phyloP scores from a whole-genome alignment of 2,888 invertebrate genomes.

The Salticus scenicus region DNA sequence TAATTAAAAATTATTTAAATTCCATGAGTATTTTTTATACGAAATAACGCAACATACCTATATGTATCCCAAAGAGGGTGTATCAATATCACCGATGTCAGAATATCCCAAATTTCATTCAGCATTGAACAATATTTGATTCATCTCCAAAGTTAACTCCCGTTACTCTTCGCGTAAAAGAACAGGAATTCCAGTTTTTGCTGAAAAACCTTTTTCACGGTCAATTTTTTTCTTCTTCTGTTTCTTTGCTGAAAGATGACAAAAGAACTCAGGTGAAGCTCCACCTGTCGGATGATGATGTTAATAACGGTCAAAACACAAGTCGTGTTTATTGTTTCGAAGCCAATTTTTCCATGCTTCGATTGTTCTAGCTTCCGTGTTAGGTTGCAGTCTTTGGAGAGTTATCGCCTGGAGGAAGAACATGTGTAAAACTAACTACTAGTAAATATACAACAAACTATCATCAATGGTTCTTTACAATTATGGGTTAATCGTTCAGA shows the following conservation, averaged over 20 bases:
- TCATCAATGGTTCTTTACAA: not conserved
- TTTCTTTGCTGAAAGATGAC: slow-evolving; percentile 17
- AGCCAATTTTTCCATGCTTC: slow-evolving; percentile 6
- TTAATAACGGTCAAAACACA: slow-evolving; percentile 35
- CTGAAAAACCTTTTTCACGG: slow-evolving; percentile 38
- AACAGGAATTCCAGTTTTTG: slow-evolving; percentile 26
- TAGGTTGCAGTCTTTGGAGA: slow-evolving; percentile 15
- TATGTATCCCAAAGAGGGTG: no score
- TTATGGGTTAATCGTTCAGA: not conserved
- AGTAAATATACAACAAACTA: not conserved
- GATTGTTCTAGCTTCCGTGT: slow-evolving; percentile 29
- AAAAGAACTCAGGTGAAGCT: slow-evolving; percentile 32
- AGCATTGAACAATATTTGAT: no score
- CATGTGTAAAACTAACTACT: not conserved
- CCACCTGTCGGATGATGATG: slow-evolving; percentile 37
- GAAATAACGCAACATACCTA: no score
- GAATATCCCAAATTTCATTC: no score
- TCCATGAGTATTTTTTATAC: no score
- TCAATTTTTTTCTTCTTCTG: slow-evolving; percentile 34
- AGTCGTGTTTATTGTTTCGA: slow-evolving; percentile 47
- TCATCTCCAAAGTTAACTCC: not conserved
- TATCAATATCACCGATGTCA: no score
- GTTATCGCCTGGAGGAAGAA: not conserved
- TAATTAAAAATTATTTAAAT: no score
- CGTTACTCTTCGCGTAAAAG: not conserved